Base-by-base conservation (phyloP, 2,797 vertebrate genomes). In the Sylvilagus floridanus region DNA sequence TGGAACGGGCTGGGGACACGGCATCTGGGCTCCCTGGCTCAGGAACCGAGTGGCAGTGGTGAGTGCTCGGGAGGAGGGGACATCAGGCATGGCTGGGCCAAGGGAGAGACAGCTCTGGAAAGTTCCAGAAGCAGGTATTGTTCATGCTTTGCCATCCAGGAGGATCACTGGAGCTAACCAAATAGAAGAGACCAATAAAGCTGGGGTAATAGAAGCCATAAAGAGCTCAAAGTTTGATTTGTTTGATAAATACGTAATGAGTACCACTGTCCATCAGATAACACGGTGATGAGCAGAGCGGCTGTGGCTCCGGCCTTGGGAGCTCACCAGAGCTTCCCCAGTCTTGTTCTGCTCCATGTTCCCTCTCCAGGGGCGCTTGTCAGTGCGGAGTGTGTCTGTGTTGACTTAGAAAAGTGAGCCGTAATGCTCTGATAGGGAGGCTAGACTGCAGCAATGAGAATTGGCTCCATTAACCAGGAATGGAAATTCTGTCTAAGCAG, bases 201-300 rank as follows among this genome's bases (percentile, higher is more conserved):
- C 32, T 65, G 28, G 54, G 24, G n/a, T 82, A 9, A 30, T 0
- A 30, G 84, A 28, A 50, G 37, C 69, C 8, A 37, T 4, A 37
- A 57, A 50, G 7, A 42, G 2, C 42, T 85, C 24, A 0, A 50
- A 2, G 13, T 50, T 11, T 54, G 65, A 83, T 54, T 66, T 47
- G 42, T 30, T 37, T 88, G n/a, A 10, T 47, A 93, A 66, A 24
- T 86, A 47, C 66, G 75, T 63, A 82, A 65, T 54, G 22, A 88
- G 28, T 35, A 52, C 42, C n/a, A 9, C 22, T 4, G 2, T n/a
- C 16, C 1, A 7, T 50, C 32, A 24, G 84, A 30, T 5, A 32
- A 21, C 10, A 16, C 6, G 2, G 42, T 3, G 17, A 22, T 60
- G 11, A 73, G 47, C 5, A 19, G 57, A 88, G 22, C 12, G 54